A percentile compares a stretch with the other conserved stretches of the same genome.
Conservation (phyloP, 2,888 invertebrate genomes). For the Dendrolimus houi region DNA sequence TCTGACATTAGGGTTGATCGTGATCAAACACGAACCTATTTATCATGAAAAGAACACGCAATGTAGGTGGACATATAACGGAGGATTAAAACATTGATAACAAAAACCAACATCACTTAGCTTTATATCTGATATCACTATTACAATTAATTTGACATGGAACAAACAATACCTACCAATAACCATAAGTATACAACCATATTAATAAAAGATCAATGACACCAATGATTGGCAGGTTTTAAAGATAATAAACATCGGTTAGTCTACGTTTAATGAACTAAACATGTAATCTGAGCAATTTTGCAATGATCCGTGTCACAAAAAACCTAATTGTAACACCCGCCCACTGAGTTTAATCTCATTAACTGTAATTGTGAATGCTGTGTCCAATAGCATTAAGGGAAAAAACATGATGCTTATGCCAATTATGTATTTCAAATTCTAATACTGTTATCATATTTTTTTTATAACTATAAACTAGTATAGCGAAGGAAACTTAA, state of each 20-base stretch:
- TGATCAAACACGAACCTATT: no score
- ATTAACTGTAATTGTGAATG: slow-evolving; percentile 1
- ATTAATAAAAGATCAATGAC: slow-evolving; percentile 33
- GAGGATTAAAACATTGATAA: background rate
- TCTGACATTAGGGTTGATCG: no score
- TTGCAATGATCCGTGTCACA: slow-evolving; percentile 2
- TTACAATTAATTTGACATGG: background rate
- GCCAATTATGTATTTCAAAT: no score
- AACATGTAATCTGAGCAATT: slow-evolving; percentile 22
- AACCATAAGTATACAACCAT: slow-evolving; percentile 3
- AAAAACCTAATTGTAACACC: background rate
- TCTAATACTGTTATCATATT: no score
- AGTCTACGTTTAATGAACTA: slow-evolving; percentile 37
- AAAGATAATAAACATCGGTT: slow-evolving; percentile 30
- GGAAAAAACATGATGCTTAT: no score
- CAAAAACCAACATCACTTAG: background rate
- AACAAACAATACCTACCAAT: slow-evolving; percentile 7
- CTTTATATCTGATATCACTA: background rate
- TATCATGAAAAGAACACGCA: no score
- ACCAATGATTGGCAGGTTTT: slow-evolving; percentile 34
- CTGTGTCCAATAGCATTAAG: background rate
- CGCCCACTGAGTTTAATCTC: slow-evolving; percentile 7
- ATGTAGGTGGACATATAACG: background rate
- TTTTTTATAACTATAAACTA: no score
- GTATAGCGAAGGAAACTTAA: no score